These are phyloP conservation scores for Cephalophus harveyi DNA, from an alignment of 2,113 vertebrate genomes.

Conservation along the genomic window DNA sequence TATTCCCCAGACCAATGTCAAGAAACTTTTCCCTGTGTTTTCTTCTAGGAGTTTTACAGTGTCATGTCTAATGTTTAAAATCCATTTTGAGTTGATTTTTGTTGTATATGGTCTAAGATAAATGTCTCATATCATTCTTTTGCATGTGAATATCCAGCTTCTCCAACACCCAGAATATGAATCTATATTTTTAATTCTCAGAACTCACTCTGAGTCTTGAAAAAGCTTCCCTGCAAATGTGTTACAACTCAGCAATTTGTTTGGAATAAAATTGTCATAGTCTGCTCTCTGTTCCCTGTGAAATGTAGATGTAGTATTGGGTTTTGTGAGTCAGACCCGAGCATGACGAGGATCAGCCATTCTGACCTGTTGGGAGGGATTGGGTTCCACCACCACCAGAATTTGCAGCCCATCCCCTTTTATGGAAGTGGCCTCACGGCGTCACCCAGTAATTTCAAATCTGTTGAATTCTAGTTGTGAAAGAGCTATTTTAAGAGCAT, in stretches of 20 bases:
- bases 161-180: not conserved
- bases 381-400: not conserved
- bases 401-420: not conserved
- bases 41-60: not conserved
- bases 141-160: not conserved
- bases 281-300: not conserved
- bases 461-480: slow-evolving; percentile 39
- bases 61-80: not conserved
- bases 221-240: not conserved
- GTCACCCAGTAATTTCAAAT: slow-evolving; percentile 19
- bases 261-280: not conserved
- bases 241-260: not conserved
- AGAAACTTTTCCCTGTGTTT: not conserved
- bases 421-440: not conserved
- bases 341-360: not conserved
- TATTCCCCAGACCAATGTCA: not conserved
- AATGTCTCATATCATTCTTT: not conserved
- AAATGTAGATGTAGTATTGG: too few species aligned
- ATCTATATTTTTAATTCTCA: slow-evolving; percentile 17
- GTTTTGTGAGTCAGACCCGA: not conserved
- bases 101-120: not conserved
- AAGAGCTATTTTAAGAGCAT: slow-evolving; percentile 52
- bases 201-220: not conserved
- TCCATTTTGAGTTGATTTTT: not conserved
- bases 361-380: not conserved